These are phyloP conservation scores for Netelia melanura DNA, from an alignment of 2,888 invertebrate species.

Conservation along the genomic window DNA sequence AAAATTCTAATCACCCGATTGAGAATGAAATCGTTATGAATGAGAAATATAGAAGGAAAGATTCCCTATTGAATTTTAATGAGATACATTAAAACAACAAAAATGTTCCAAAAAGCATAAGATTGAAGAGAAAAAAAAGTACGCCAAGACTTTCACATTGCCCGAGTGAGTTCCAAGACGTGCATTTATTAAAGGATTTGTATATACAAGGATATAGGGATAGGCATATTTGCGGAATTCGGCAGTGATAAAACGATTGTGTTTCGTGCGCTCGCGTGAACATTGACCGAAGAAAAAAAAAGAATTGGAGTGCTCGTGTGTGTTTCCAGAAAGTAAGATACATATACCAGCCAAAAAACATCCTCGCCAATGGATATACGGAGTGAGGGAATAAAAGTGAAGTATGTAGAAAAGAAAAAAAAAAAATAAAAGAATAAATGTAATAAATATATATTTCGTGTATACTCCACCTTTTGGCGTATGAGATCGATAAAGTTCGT, in stretches of 20 bases:
- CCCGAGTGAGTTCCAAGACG: background rate
- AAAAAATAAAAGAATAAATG: conserved; percentile 7
- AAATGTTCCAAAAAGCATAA: background rate
- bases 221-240: background rate
- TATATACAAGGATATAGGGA: conserved; percentile 1
- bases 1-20: too few species aligned
- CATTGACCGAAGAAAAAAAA: conserved; percentile 20
- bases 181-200: conserved; percentile 16
- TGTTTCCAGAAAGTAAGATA: conserved; percentile 56
- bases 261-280: conserved; percentile 40
- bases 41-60: too few species aligned
- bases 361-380: conserved; percentile 19
- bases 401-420: background rate
- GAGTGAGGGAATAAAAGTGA: conserved; percentile 27
- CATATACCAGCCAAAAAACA: conserved; percentile 52
- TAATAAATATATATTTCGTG: background rate
- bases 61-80: background rate
- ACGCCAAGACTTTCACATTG: conserved; percentile 16
- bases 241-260: conserved; percentile 24
- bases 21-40: too few species aligned
- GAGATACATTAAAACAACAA: background rate
- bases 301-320: conserved; percentile 52
- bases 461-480: conserved; percentile 40
- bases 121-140: background rate
- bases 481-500: conserved; percentile 4